Evolutionary conservation across 2,797 vertebrate genomes (phyloP).

Genomic region (Threskiornis aethiopicus): DNA sequence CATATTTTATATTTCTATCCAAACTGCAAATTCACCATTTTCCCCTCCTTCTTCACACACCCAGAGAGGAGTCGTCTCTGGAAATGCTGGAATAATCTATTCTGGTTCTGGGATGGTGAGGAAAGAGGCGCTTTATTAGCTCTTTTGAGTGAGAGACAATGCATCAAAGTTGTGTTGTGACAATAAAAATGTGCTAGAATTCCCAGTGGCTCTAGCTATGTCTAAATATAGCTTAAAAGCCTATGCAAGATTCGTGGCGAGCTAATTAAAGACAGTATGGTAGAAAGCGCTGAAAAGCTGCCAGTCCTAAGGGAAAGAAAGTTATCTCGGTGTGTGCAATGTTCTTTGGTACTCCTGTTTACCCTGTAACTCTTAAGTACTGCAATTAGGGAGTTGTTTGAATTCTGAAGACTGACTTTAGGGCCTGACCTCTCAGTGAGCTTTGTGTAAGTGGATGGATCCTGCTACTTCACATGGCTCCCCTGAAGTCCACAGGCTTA

Average conservation of each 20-base stretch:
- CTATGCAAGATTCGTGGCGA: background rate
- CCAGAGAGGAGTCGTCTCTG: background rate
- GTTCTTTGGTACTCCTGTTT: background rate
- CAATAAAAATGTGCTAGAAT: background rate
- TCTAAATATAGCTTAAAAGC: background rate
- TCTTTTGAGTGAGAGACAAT: background rate
- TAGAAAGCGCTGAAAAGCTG: background rate
- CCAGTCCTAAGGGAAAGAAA: background rate
- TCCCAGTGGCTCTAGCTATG: background rate
- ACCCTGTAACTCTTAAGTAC: background rate
- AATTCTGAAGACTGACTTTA: background rate
- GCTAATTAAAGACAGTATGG: background rate
- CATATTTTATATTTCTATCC: background rate
- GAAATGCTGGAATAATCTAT: background rate
- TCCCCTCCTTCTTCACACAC: background rate
- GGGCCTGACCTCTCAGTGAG: background rate
- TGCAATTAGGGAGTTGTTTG: background rate
- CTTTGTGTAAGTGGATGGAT: background rate
- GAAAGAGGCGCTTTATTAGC: background rate
- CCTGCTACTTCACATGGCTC: background rate
- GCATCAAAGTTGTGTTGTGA: background rate
- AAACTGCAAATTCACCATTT: background rate
- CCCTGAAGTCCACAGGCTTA: background rate
- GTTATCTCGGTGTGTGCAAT: background rate
- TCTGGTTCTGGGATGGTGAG: background rate